Percentiles rank a stretch among this genome's conserved stretches.
Evolutionary conservation across 2,113 vertebrate species (phyloP).

Genomic region (Nibea coibor): DNA sequence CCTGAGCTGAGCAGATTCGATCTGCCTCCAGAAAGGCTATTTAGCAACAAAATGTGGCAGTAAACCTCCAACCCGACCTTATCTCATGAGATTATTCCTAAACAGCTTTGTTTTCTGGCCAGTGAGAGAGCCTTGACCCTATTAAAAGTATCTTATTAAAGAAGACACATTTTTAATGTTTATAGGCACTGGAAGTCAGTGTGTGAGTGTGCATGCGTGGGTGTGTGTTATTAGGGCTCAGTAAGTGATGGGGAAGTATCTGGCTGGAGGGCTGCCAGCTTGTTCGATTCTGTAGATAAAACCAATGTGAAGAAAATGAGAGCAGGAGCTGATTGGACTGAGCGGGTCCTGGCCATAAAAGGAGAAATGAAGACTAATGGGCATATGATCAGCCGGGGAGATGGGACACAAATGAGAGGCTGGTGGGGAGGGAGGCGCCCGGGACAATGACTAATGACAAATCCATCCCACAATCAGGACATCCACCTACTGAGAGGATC

Average conservation of each 20-base stretch:
- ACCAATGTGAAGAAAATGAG: conserved; percentile 71
- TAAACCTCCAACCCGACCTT: no score
- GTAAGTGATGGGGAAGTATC: conserved; percentile 59
- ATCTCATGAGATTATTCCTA: neutral
- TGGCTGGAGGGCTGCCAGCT: conserved; percentile 64
- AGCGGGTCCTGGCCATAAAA: conserved; percentile 57
- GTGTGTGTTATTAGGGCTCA: conserved; percentile 15
- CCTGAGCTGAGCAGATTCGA: no score
- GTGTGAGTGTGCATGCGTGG: conserved; percentile 1
- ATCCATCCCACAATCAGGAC: conserved; percentile 54
- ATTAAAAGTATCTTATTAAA: neutral
- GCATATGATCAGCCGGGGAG: conserved; percentile 67
- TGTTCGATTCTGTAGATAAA: conserved; percentile 69
- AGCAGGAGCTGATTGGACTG: conserved; percentile 59
- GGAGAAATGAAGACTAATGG: conserved; percentile 78
- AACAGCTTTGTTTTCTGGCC: neutral
- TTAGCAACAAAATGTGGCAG: no score
- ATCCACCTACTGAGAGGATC: conserved; percentile 58
- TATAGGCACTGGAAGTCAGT: neutral
- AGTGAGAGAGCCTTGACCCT: neutral
- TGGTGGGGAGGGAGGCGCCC: conserved; percentile 13
- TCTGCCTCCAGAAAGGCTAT: no score
- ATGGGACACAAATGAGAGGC: conserved; percentile 70
- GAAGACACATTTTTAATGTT: neutral
- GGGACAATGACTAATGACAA: conserved; percentile 67